Evolutionary conservation across 1,140 invertebrate genomes (phyloP).

Genomic region (Samia ricini): DNA sequence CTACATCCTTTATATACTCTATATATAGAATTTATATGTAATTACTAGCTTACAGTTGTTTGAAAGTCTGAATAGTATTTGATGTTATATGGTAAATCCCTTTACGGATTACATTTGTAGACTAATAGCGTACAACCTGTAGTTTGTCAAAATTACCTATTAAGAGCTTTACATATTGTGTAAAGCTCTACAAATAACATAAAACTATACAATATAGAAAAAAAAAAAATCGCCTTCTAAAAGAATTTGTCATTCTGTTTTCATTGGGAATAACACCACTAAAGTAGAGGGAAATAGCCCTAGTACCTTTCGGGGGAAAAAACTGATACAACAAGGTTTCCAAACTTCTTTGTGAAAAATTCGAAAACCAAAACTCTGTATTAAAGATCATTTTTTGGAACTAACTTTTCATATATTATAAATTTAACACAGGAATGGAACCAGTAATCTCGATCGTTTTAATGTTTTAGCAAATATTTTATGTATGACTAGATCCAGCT

Average conservation of each 20-base stretch:
- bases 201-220: not conserved
- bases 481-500: constrained; percentile 61
- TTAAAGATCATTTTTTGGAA: too few relatives aligned
- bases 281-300: not conserved
- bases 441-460: not conserved
- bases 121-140: not conserved
- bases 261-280: not conserved
- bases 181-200: not conserved
- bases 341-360: not conserved
- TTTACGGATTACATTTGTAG: not conserved
- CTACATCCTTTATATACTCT: too few relatives aligned
- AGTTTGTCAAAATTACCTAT: not conserved
- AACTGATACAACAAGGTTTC: not conserved
- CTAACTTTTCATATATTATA: not conserved
- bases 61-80: too few relatives aligned
- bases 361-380: too few relatives aligned
- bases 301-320: not conserved
- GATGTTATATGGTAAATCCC: too few relatives aligned
- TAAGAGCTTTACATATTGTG: not conserved
- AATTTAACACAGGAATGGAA: not conserved
- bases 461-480: constrained; percentile 29
- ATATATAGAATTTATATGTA: too few relatives aligned
- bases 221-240: not conserved
- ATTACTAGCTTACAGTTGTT: too few relatives aligned
- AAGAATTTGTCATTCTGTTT: not conserved